These are phyloP conservation scores for Protobothrops mucrosquamatus DNA, from an alignment of 2,113 vertebrate genomes.

Conservation along the genomic window DNA sequence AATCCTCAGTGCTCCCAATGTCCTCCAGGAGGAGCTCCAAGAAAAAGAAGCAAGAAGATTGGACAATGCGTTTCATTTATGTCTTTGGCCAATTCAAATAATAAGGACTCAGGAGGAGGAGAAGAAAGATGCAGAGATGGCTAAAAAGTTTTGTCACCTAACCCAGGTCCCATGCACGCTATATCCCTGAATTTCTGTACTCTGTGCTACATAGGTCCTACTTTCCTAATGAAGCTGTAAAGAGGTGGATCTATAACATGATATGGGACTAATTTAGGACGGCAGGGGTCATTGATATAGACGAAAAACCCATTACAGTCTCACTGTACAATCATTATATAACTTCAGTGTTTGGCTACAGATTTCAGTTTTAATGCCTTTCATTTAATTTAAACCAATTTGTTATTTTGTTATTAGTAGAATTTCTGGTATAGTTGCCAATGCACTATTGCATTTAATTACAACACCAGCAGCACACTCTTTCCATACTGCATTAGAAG, in stretches of 20 bases:
- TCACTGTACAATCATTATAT: background rate
- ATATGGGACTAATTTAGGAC: background rate
- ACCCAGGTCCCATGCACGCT: background rate
- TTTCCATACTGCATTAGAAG: background rate
- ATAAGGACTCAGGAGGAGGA: background rate
- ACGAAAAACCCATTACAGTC: background rate
- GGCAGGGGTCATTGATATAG: background rate
- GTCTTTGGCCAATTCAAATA: background rate
- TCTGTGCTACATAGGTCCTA: background rate
- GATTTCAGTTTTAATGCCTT: background rate
- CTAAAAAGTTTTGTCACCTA: background rate
- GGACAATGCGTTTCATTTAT: background rate
- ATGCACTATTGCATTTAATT: background rate
- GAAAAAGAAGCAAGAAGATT: background rate
- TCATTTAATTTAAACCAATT: background rate
- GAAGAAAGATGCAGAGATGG: background rate
- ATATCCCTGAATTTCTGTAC: background rate
- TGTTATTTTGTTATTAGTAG: background rate
- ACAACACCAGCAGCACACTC: background rate
- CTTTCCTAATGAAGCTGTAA: background rate
- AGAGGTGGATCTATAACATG: background rate
- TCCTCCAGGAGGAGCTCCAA: conserved; percentile 32
- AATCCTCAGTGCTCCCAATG: background rate
- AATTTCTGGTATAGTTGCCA: background rate
- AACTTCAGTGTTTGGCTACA: background rate